Evolutionary conservation across 1,140 invertebrate species (phyloP).

Genomic region (Dendrolimus punctatus): DNA sequence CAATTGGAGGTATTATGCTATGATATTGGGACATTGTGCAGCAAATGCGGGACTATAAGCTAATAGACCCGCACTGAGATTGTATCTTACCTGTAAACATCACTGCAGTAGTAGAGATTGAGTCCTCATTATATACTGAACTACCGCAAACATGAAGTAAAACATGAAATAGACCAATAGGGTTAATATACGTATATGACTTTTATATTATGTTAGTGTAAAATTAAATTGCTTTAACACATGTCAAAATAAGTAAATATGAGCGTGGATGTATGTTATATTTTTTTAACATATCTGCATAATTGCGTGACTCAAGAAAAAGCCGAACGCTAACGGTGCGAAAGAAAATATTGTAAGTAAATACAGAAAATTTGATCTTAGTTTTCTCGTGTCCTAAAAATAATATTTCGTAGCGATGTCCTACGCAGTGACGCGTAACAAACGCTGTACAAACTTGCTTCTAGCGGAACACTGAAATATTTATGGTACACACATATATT

Average conservation of each 20-base stretch:
- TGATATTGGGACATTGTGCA: slow-evolving; percentile 29
- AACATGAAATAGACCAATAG: too few relatives aligned
- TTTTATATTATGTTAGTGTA: too few relatives aligned
- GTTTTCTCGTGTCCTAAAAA: slow-evolving; percentile 11
- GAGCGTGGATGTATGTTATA: too few relatives aligned
- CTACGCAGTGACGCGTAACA: slow-evolving; percentile 13
- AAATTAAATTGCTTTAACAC: too few relatives aligned
- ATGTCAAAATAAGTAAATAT: too few relatives aligned
- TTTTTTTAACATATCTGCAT: too few relatives aligned
- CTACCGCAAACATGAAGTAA: not conserved
- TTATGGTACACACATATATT: slow-evolving; percentile 9
- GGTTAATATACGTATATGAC: too few relatives aligned
- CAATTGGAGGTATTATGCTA: slow-evolving; percentile 30
- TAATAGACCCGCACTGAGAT: slow-evolving; percentile 20
- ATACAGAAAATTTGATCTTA: slow-evolving; percentile 8
- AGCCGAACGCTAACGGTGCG: too few relatives aligned
- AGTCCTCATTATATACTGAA: too few relatives aligned
- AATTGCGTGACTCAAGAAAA: too few relatives aligned
- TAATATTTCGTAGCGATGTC: slow-evolving; percentile 14
- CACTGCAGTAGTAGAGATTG: not conserved
- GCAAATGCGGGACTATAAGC: slow-evolving; percentile 6
- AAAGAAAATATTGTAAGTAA: too few relatives aligned
- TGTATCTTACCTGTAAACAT: slow-evolving; percentile 16
- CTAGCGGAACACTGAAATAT: slow-evolving; percentile 6
- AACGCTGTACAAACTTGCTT: slow-evolving; percentile 11